Base-by-base conservation (phyloP, 2,888 invertebrate genomes). In the Rhimphoctona megacephalus region DNA sequence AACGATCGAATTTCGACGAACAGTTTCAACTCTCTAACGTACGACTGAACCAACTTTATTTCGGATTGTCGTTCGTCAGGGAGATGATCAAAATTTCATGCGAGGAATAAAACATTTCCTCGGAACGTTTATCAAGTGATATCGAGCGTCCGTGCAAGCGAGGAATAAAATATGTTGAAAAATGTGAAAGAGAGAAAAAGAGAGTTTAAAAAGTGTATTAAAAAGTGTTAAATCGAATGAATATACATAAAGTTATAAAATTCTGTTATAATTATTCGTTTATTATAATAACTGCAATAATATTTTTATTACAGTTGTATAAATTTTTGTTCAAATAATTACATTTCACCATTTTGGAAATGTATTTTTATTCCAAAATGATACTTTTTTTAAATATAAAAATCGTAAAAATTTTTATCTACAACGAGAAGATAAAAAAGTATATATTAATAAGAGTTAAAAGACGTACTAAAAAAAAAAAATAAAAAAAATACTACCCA, bases 101-200 rank as follows among this genome's bases (percentile, higher is more conserved):
- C 93, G 70, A 91, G 88, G 88, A 90, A 90, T 90, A 90, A 91
- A 83, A 86, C 69, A 77, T 85, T 87, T 90, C 92, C 88, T 82
- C 85, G 85, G 89, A 90, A 91, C 92, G 89, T 91, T 93, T 90
- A 94, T 93, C 77, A 91, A 92, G 91, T 89, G 89, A 89, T 86
- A 82, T 83, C 77, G 85, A 91, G 89, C 91, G 91, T 91, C 87
- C 76, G 81, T 74, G 74, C 80, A 78, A 86, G 86, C 79, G 70
- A 87, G 74, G 25, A 81, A 85, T 85, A 84, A 73, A 52, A 73
- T 54, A 54, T 72, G 4, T 54, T 33, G 46, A 17, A 22, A 66
- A 64, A 43, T 72, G 69, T 84, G 79, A 88, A 88, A 89, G 83
- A 90, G 82, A 83, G 39, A 11, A 0, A 54, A 57, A 46, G 22